phyloP scores from a whole-genome alignment of 2,113 vertebrate species.

The Thunnus thynnus region DNA sequence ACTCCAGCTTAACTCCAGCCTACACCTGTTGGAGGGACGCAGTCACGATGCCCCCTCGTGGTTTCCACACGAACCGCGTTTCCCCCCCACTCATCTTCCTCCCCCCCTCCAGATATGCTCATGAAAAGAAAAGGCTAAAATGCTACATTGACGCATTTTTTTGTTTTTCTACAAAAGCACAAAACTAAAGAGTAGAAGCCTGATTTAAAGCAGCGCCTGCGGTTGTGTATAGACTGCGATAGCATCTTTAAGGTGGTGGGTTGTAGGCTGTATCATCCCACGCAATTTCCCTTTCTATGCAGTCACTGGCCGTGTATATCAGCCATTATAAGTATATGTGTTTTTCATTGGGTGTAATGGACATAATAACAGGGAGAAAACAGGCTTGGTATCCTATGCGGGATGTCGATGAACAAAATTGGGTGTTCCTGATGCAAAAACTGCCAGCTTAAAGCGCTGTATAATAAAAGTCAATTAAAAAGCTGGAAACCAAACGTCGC shows the following conservation, averaged over 20 bases:
- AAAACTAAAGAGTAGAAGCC: background rate
- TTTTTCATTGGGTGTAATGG: conserved; percentile 63
- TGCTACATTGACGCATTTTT: conserved; percentile 66
- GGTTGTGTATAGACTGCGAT: conserved; percentile 51
- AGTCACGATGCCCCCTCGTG: conserved; percentile 81
- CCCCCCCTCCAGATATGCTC: conserved; percentile 20
- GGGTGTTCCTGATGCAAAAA: conserved; percentile 42
- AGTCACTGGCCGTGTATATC: conserved; percentile 66
- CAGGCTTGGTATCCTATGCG: background rate
- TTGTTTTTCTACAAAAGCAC: background rate
- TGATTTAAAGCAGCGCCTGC: conserved; percentile 27
- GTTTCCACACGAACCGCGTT: conserved; percentile 60
- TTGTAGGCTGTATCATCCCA: conserved; percentile 78
- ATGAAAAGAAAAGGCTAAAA: conserved; percentile 53
- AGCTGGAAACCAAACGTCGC: conserved; percentile 13
- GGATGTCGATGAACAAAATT: conserved; percentile 37
- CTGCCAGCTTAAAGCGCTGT: background rate
- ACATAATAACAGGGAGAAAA: conserved; percentile 31
- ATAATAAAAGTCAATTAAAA: conserved; percentile 39
- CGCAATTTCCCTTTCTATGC: conserved; percentile 79
- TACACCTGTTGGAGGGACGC: conserved; percentile 83
- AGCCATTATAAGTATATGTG: conserved; percentile 75
- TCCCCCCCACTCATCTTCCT: background rate
- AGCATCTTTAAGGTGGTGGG: conserved; percentile 67
- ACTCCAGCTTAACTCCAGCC: conserved; percentile 60